Conservation (phyloP, 2,888 invertebrate genomes). For the Lycia hirtaria region DNA sequence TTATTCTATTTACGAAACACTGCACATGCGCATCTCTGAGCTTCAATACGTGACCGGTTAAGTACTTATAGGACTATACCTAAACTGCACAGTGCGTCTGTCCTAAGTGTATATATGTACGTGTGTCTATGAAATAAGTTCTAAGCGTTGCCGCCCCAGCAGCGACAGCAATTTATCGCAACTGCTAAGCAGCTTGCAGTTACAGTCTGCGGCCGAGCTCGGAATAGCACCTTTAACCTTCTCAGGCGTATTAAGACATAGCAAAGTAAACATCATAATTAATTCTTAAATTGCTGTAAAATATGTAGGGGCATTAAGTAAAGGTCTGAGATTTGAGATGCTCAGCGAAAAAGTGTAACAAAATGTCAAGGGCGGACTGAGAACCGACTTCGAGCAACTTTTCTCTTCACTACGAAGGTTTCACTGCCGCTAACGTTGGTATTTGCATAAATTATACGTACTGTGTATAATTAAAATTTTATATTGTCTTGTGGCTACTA, state of each 20-base stretch:
- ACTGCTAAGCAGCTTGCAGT: too few species aligned
- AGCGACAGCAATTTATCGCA: too few species aligned
- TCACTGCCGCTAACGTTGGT: constrained; percentile 23
- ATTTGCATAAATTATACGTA: constrained; percentile 21
- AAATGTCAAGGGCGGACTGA: constrained; percentile 70
- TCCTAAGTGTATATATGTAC: too few species aligned
- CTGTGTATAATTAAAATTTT: constrained; percentile 16
- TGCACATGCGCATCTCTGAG: too few species aligned
- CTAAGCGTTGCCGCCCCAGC: too few species aligned
- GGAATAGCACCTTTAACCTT: too few species aligned
- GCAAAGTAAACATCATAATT: constrained; percentile 33
- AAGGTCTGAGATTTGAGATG: constrained; percentile 57
- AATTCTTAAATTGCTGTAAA: constrained; percentile 46
- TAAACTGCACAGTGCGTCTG: too few species aligned
- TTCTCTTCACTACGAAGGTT: constrained; percentile 33
- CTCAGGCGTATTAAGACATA: constrained; percentile 26
- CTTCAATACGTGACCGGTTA: too few species aligned
- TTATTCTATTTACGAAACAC: too few species aligned
- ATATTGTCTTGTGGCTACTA: constrained; percentile 12
- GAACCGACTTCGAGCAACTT: constrained; percentile 39
- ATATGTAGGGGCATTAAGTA: constrained; percentile 52
- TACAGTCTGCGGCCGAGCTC: too few species aligned
- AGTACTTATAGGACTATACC: too few species aligned
- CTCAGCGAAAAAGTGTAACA: constrained; percentile 60
- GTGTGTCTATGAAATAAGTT: too few species aligned